A percentile compares a stretch with the other conserved stretches of the same genome.
Evolutionary conservation across 1,140 invertebrate genomes (phyloP).

Genomic region (Formica selysi): DNA sequence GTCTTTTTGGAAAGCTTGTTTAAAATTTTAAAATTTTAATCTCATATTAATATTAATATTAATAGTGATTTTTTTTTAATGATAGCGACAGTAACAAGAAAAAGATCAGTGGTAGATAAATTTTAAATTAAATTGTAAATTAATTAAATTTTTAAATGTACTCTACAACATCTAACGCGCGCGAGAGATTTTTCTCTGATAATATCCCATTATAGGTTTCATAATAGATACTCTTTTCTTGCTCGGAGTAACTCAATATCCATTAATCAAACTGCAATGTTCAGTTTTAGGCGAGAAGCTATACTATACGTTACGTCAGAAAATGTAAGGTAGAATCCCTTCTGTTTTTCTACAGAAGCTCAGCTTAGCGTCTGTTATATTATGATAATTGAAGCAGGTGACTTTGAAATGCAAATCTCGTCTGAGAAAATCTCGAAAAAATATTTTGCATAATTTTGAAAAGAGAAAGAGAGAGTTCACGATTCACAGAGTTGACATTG

Average conservation of each 20-base stretch:
- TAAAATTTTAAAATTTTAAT: background rate
- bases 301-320: background rate
- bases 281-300: background rate
- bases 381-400: background rate
- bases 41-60: background rate
- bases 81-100: background rate
- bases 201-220: constrained; percentile 18
- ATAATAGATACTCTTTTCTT: background rate
- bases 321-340: background rate
- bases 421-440: background rate
- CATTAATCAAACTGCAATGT: constrained; percentile 11
- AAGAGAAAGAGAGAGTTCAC: background rate
- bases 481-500: background rate
- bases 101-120: background rate
- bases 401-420: constrained; percentile 9
- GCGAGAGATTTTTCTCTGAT: background rate
- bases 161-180: background rate
- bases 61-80: background rate
- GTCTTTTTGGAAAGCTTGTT: background rate
- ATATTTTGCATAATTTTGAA: background rate
- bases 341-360: background rate
- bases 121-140: background rate
- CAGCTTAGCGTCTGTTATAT: background rate
- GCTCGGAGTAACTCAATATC: too few relatives aligned
- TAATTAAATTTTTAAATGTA: too few relatives aligned